phyloP scores from a whole-genome alignment of 2,888 invertebrate species.

The Cecidostiba fungosa region DNA sequence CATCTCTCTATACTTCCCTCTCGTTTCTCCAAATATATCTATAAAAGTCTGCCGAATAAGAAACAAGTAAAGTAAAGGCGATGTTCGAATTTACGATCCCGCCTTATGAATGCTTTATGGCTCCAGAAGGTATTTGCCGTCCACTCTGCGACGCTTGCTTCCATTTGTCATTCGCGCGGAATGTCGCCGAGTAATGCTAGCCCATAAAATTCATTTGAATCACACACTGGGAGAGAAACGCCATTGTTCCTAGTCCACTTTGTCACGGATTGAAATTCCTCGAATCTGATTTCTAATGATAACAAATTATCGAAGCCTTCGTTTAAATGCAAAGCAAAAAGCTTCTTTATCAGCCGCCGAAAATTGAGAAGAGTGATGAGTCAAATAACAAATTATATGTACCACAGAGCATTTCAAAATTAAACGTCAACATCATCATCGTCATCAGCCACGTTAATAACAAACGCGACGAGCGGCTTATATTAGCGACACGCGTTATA shows the following conservation, averaged over 20 bases:
- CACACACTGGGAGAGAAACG: neutral
- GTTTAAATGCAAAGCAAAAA: neutral
- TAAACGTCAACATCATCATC: neutral
- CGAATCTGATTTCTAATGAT: neutral
- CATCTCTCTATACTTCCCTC: neutral
- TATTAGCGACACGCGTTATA: too few relatives aligned
- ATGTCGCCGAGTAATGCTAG: neutral
- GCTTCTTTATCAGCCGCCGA: neutral
- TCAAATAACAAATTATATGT: neutral
- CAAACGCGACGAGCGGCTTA: too few relatives aligned
- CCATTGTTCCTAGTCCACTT: neutral
- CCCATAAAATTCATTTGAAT: neutral
- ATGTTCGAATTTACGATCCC: neutral
- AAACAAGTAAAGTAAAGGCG: neutral
- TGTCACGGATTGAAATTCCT: neutral
- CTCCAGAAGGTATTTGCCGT: neutral
- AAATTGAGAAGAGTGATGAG: neutral
- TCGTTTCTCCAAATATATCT: neutral
- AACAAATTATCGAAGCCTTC: neutral
- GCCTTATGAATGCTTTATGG: neutral
- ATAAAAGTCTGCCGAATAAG: neutral
- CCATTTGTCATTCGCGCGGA: conserved; percentile 1
- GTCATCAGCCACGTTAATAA: neutral
- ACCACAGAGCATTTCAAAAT: neutral
- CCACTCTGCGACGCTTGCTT: neutral